Percentiles rank a stretch among this genome's conserved stretches.
Evolutionary conservation across 2,797 vertebrate species (phyloP).

Genomic region (Chaetophractus vellerosus): DNA sequence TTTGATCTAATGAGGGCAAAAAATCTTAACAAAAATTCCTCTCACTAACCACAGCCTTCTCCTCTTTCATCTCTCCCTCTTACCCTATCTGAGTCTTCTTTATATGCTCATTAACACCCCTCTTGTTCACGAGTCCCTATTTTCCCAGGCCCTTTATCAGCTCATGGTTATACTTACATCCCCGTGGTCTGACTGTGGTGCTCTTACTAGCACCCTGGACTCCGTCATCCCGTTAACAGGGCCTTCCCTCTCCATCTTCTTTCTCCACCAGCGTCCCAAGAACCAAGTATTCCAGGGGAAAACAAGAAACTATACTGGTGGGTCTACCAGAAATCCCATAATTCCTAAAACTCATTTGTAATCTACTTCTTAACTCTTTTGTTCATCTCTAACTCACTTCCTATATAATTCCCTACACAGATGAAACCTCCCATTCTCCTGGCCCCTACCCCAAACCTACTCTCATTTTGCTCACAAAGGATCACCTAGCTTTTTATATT

Average conservation of each 20-base stretch:
- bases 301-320: fast-evolving
- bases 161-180: background rate
- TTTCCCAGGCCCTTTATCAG: background rate
- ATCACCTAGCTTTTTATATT: background rate
- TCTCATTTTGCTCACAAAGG: background rate
- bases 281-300: background rate
- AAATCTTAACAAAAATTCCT: background rate
- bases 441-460: background rate
- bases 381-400: background rate
- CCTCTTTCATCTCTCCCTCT: background rate
- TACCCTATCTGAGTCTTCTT: background rate
- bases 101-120: fast-evolving
- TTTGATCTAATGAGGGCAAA: background rate
- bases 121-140: fast-evolving
- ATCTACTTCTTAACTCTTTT: background rate
- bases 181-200: fast-evolving
- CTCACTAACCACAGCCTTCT: background rate
- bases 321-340: background rate
- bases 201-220: background rate
- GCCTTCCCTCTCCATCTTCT: fast-evolving
- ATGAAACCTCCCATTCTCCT: background rate
- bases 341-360: background rate
- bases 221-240: background rate
- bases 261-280: background rate
- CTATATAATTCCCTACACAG: background rate